Percentiles rank a stretch among this genome's conserved stretches.
Conservation (phyloP, 2,888 invertebrate genomes). For the Anticlea derivata region DNA sequence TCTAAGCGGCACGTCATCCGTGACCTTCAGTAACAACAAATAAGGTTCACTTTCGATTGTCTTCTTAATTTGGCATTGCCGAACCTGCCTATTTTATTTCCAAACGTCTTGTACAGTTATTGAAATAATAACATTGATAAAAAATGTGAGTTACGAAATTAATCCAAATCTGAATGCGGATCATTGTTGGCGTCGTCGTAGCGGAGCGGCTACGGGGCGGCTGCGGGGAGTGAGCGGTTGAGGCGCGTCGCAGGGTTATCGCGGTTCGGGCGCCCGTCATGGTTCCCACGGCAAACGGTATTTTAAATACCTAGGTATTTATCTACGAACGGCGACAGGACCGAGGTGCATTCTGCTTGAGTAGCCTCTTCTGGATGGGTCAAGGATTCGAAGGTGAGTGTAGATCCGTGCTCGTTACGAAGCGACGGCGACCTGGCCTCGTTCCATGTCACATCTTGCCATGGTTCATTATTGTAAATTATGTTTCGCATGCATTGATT, state of each 20-base stretch:
- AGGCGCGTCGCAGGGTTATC: constrained; percentile 63
- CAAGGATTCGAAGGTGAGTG: constrained; percentile 79
- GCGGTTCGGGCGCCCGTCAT: constrained; percentile 68
- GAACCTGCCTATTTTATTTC: constrained; percentile 61
- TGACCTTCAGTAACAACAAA: constrained; percentile 35
- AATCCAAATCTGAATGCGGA: constrained; percentile 74
- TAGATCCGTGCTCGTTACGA: constrained; percentile 67
- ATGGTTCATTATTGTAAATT: constrained; percentile 61
- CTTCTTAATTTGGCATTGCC: constrained; percentile 39
- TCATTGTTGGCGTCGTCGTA: constrained; percentile 71
- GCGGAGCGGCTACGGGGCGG: constrained; percentile 27
- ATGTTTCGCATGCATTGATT: constrained; percentile 36
- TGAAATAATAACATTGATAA: constrained; percentile 76
- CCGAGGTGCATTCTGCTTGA: constrained; percentile 71
- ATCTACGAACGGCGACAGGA: constrained; percentile 78
- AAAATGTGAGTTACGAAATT: constrained; percentile 74
- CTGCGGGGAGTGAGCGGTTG: constrained; percentile 53
- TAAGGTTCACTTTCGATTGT: constrained; percentile 48
- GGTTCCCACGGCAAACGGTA: constrained; percentile 80
- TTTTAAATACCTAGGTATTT: constrained; percentile 83
- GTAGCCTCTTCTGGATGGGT: constrained; percentile 83
- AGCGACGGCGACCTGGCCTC: constrained; percentile 71
- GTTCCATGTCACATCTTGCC: constrained; percentile 63
- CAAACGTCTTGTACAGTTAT: constrained; percentile 59
- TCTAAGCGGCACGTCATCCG: constrained; percentile 30